Base-by-base conservation (phyloP, 1,140 invertebrate genomes). In the Lethrus apterus region DNA sequence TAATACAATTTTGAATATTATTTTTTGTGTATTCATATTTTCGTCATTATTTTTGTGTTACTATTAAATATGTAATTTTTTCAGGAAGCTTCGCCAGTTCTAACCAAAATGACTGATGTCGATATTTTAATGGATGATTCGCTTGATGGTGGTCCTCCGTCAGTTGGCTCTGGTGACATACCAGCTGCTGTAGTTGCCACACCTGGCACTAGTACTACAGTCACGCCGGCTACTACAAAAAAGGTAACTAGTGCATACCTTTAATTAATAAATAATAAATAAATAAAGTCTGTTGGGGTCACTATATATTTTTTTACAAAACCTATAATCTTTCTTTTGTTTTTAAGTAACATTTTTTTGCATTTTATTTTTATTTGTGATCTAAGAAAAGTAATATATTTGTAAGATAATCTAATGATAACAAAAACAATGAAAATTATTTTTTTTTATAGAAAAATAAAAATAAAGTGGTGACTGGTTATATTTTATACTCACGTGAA, bases 401-500 rank as follows among this genome's bases (percentile, higher is more conserved):
- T 33, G 2, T 33, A 10, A 14, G 4, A 15, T 33, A 9, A 33
- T 1, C 18, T 33, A 33, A 34, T 34, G 10, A 2, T 15, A 8
- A 2, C 10, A 3, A 36, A 2, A 36, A 21, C 24, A 4, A 3
- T 20, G n/a, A n/a, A n/a, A n/a, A 19, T 38, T 23, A 21, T 10
- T 23, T n/a, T n/a, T 46, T 55, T 31, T 50, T 41, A 19, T 48
- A 81, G 75, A 89, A 90, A 63, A 74, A 74, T 54, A 80, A 80
- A 54, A 87, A 87, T 68, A 93, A 93, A 76, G 76, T 94, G 53
- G 88, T 97, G 48, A 96, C 93, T 58, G 95, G 95, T 8, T 99
- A 99, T 71, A 98, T 99, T 62, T 77, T 99, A 17, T 99, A 97
- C 75, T 96, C 96, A 10, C 88, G 93, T 66, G 96, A 99, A 73